phyloP scores from a whole-genome alignment of 2,888 invertebrate species.

The Lissonota sp. region DNA sequence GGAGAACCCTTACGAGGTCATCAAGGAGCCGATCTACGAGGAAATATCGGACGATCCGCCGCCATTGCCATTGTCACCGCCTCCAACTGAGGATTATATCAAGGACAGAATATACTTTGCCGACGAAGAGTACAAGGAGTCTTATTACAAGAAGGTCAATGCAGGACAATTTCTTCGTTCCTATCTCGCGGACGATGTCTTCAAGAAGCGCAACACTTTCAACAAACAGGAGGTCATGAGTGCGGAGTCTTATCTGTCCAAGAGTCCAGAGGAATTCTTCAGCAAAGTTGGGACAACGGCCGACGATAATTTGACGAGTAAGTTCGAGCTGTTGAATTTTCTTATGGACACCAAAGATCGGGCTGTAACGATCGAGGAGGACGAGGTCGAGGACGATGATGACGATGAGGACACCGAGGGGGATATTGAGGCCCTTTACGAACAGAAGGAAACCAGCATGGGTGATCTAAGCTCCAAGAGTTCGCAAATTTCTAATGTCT shows the following conservation, averaged over 20 bases:
- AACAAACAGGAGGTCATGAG: slow-evolving; percentile 69
- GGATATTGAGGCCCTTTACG: slow-evolving; percentile 84
- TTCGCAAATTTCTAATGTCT: slow-evolving; percentile 92
- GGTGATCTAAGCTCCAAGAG: slow-evolving; percentile 88
- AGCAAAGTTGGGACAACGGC: slow-evolving; percentile 88
- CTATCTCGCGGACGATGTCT: slow-evolving; percentile 74
- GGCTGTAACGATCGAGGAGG: slow-evolving; percentile 84
- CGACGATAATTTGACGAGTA: slow-evolving; percentile 85
- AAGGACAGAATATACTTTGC: slow-evolving; percentile 88
- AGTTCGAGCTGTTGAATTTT: slow-evolving; percentile 95
- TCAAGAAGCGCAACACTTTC: slow-evolving; percentile 85
- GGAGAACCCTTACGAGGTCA: slow-evolving; percentile 83
- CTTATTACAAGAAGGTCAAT: slow-evolving; percentile 75
- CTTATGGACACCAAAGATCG: slow-evolving; percentile 90
- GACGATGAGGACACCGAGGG: slow-evolving; percentile 86
- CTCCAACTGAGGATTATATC: slow-evolving; percentile 88
- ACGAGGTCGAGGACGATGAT: slow-evolving; percentile 67
- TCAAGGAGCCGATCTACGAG: slow-evolving; percentile 84
- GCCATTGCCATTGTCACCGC: slow-evolving; percentile 91
- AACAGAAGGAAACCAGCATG: slow-evolving; percentile 83
- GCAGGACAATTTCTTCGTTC: slow-evolving; percentile 75
- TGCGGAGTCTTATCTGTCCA: slow-evolving; percentile 70
- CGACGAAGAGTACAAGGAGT: slow-evolving; percentile 74
- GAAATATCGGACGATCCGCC: slow-evolving; percentile 85
- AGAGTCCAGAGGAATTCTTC: slow-evolving; percentile 77